phyloP scores from a whole-genome alignment of 2,797 vertebrate species.

The Cossypha dichroa region DNA sequence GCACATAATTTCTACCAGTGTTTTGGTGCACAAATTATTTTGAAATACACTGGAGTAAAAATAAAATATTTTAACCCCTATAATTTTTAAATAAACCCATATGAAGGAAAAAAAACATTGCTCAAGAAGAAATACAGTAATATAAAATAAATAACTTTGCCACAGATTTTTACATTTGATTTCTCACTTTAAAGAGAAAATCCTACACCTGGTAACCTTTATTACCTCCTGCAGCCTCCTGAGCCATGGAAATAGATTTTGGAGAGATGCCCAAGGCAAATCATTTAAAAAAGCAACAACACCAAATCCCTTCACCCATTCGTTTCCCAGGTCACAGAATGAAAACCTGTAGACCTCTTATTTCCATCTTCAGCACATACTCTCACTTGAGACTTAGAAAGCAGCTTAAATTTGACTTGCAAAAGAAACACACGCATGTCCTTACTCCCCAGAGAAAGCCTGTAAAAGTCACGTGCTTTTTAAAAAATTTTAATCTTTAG shows the following conservation, averaged over 20 bases:
- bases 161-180: neutral
- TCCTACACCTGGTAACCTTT: neutral
- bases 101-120: neutral
- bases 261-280: neutral
- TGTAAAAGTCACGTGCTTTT: neutral
- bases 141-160: neutral
- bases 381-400: neutral
- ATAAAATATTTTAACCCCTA: neutral
- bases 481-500: neutral
- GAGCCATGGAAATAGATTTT: neutral
- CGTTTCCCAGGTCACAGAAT: neutral
- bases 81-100: neutral
- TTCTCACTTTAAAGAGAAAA: neutral
- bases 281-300: neutral
- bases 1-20: neutral
- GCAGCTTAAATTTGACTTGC: slow-evolving; percentile 5
- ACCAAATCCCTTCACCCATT: neutral
- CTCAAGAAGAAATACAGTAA: neutral
- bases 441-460: neutral
- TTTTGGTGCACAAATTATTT: neutral
- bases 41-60: neutral
- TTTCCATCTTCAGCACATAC: neutral
- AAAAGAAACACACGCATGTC: neutral
- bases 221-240: neutral
- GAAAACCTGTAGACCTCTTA: neutral